Evolutionary conservation across 2,797 vertebrate species (phyloP).

Genomic region (Sardinella longiceps): DNA sequence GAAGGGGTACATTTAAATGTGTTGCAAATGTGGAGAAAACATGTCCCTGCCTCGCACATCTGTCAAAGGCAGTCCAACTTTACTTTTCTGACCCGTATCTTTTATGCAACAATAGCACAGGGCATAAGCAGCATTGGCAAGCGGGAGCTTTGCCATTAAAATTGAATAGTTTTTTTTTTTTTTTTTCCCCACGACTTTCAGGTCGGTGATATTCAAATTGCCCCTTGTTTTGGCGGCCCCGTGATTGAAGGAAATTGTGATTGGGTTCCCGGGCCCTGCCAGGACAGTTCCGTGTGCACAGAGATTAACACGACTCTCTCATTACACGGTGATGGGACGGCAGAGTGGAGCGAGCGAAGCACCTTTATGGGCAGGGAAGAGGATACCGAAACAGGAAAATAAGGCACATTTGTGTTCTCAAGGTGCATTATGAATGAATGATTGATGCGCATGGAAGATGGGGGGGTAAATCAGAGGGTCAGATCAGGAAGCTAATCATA

Average conservation of each 20-base stretch:
- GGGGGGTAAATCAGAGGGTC: constrained; percentile 35
- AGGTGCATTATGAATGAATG: constrained; percentile 71
- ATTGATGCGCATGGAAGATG: constrained; percentile 57
- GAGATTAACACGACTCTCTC: constrained; percentile 77
- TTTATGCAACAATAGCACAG: constrained; percentile 1
- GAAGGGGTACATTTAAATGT: constrained; percentile 14
- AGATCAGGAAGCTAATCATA: constrained; percentile 56
- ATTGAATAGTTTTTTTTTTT: constrained; percentile 78
- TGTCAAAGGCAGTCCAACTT: neutral
- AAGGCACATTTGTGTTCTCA: constrained; percentile 72
- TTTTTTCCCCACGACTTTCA: constrained; percentile 75
- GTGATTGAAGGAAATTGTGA: constrained; percentile 77
- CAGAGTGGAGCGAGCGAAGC: constrained; percentile 52
- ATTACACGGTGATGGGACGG: constrained; percentile 68
- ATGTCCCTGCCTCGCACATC: constrained; percentile 7
- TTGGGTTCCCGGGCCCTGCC: constrained; percentile 75
- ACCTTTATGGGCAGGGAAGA: constrained; percentile 69
- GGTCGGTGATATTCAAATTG: constrained; percentile 79
- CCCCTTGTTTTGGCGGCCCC: constrained; percentile 59
- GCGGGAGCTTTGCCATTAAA: constrained; percentile 61
- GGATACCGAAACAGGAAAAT: constrained; percentile 69
- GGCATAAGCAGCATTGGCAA: neutral
- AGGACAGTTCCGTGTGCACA: constrained; percentile 68
- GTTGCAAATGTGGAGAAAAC: neutral
- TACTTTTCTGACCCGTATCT: constrained; percentile 25